Conservation (phyloP, 2,797 vertebrate species). For the Corythornis leucogaster region DNA sequence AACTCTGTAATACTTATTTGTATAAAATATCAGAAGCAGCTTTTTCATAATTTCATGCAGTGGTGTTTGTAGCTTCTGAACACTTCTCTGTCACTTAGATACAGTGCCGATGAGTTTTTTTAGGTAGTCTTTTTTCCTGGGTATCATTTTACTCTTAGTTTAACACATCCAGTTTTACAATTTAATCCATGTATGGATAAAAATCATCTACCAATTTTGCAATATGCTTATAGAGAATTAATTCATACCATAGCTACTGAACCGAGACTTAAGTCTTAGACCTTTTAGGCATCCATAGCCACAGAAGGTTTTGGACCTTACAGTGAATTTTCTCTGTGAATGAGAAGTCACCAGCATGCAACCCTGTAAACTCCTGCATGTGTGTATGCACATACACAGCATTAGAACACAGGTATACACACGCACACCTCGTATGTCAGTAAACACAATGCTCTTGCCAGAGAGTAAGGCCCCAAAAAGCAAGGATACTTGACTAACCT, state of each 20-base stretch:
- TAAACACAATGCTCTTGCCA: neutral
- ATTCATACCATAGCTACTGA: neutral
- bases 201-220: neutral
- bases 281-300: conserved; percentile 17
- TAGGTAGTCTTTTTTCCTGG: neutral
- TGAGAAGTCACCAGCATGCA: neutral
- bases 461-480: conserved; percentile 21
- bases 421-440: neutral
- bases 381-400: neutral
- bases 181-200: conserved; percentile 16
- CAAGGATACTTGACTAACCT: conserved; percentile 86
- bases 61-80: conserved; percentile 18
- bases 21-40: conserved; percentile 46
- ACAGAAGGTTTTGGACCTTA: conserved; percentile 9
- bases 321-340: neutral
- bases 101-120: neutral
- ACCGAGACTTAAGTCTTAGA: neutral
- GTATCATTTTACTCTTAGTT: neutral
- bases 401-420: neutral
- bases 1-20: conserved; percentile 12
- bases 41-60: conserved; percentile 33
- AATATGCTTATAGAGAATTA: neutral
- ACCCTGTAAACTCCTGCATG: neutral
- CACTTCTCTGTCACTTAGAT: neutral
- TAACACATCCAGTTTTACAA: conserved; percentile 25